Base-by-base conservation (phyloP, 2,113 vertebrate genomes). In the Willisornis vidua region DNA sequence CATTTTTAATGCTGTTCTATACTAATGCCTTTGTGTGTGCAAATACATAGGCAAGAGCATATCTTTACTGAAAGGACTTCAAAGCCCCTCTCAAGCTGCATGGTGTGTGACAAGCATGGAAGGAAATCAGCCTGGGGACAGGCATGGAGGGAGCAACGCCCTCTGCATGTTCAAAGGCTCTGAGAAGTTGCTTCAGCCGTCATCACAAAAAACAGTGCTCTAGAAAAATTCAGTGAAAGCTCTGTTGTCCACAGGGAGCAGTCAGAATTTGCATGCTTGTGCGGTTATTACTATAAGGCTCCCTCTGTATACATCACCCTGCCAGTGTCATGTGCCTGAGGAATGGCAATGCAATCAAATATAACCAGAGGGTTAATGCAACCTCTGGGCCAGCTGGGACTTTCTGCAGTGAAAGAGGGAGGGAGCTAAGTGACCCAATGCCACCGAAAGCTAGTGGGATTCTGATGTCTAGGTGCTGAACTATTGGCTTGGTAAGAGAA, bases 21-120 rank as follows among this genome's bases (percentile, higher is more conserved):
- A 10, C 51, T 48, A 48, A 52, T 72, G 57, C 6, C 22, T 23
- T 22, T 41, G 9, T 45, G 8, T 33, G 55, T 89, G 19, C 31
- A 70, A 68, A 54, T 18, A 12, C 0, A 9, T 37, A 29, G 58
- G 45, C 48, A 84, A 65, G 39, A 74, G 19, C 39, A 54, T 12
- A 23, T 24, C 22, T 70, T 71, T 8, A 5, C 26, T 0, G 1
- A 66, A 72, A n/a, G 6, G 22, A 20, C 80, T 83, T 85, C n/a
- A 76, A 35, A 91, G 54, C 6, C 49, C 45, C 13, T 90, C 61
- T 45, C 5, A 14, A 85, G n/a, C 25, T 76, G 45, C 4, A 3
- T 7, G 0, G 1, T 46, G 28, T 0, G 0, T 33, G 59, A 49
- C 7, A 6, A 19, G 41, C 0, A 0, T 2, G 1, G 78, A 61